Base-by-base conservation (phyloP, 2,113 vertebrate species). In the Salvelinus fontinalis region DNA sequence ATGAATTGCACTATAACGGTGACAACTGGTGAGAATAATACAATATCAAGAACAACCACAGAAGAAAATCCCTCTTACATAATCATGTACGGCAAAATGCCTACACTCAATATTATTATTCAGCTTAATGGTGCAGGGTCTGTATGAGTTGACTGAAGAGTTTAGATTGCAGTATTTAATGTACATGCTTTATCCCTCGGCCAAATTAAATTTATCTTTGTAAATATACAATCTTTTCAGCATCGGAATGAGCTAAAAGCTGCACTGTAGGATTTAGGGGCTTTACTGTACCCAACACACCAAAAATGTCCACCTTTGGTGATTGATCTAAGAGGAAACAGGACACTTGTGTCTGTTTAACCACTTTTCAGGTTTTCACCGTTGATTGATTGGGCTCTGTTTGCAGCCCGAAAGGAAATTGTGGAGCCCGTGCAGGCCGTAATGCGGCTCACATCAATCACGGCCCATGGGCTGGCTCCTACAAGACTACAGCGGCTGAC, bases 371-470 rank as follows among this genome's bases (percentile, higher is more conserved):
- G 81, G 81, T 86, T 87, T 83, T 74, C 75, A 54, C 74, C 70
- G 48, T 81, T 81, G 89, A 91, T 87, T 89, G 88, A 91, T 91
- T 80, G 80, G 83, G 51, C 80, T 86, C 67, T 82, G 49, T 81
- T 74, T 68, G 78, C 71, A 78, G 81, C 75, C 79, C 74, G 79
- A 81, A 83, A 85, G 78, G 75, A 85, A 88, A 90, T 85, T 78
- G 73, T 72, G 74, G 54, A 7, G 26, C 76, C 60, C 5, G 34
- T 29, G 75, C 80, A 27, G 78, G 86, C 83, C 62, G 74, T 77
- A 65, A 31, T 80, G 51, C 71, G 27, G 57, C 79, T 79, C 75
- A 60, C 84, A 91, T 91, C 89, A 91, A 91, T 92, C 90, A 89
- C 76, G 0, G 75, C 75, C 72, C 14, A 14, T 66, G 74, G 20